Evolutionary conservation across 2,113 vertebrate species (phyloP).

Genomic region (Paraplagusia blochii): DNA sequence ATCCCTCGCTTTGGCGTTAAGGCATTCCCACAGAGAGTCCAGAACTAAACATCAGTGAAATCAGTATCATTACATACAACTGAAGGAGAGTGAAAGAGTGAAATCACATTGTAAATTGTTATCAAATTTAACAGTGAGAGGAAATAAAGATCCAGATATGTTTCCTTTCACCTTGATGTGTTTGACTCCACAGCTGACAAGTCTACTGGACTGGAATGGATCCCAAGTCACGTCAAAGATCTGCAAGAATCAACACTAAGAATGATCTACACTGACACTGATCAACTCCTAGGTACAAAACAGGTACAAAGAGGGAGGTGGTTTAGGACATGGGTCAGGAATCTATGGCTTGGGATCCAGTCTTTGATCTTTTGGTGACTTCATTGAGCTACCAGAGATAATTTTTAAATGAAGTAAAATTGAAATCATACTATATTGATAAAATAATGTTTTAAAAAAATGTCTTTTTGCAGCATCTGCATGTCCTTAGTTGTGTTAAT

Average conservation of each 20-base stretch:
- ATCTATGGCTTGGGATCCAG: too few relatives aligned
- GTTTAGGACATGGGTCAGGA: too few relatives aligned
- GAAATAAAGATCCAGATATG: not conserved
- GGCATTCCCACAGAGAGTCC: constrained; percentile 92
- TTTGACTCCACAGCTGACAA: constrained; percentile 97
- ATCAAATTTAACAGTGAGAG: not conserved
- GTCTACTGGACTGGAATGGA: constrained; percentile 83
- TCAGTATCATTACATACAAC: not conserved
- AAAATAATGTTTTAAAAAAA: too few relatives aligned
- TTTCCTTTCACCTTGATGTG: constrained; percentile 88
- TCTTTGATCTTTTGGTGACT: too few relatives aligned
- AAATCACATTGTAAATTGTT: not conserved
- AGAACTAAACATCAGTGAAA: constrained; percentile 78
- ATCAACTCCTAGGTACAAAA: too few relatives aligned
- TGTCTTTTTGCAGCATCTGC: too few relatives aligned
- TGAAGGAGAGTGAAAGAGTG: too few relatives aligned
- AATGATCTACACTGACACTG: not conserved
- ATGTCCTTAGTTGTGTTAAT: too few relatives aligned
- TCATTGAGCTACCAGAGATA: too few relatives aligned
- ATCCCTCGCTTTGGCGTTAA: constrained; percentile 92
- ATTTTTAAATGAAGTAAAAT: too few relatives aligned
- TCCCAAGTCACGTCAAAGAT: constrained; percentile 98
- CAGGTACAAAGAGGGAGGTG: too few relatives aligned
- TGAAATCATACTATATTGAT: too few relatives aligned
- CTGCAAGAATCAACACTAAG: constrained; percentile 63